These are phyloP conservation scores for Odontothrips loti DNA, from an alignment of 2,888 invertebrate species.

Conservation along the genomic window DNA sequence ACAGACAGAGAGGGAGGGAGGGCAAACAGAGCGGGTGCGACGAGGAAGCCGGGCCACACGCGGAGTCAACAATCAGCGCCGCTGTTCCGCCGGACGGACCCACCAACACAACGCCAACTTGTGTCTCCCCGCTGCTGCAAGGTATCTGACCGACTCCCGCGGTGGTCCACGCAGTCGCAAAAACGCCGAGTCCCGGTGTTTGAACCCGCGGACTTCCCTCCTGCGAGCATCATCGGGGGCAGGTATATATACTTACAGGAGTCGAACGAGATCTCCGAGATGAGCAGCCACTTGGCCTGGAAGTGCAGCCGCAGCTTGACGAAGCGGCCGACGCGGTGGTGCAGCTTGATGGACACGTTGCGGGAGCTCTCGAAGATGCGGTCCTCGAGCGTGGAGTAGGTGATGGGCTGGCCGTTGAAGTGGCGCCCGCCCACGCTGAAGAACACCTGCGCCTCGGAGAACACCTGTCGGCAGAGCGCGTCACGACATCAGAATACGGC, in stretches of 20 bases:
- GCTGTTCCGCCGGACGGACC: background rate
- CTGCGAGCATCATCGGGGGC: conserved; percentile 1
- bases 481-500: background rate
- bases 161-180: too few relatives aligned
- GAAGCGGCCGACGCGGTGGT: conserved; percentile 74
- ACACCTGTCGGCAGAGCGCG: conserved; percentile 56
- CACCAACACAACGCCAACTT: background rate
- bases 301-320: conserved; percentile 74
- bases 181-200: background rate
- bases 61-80: too few relatives aligned
- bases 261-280: conserved; percentile 84
- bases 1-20: background rate
- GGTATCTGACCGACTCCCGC: too few relatives aligned
- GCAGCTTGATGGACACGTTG: conserved; percentile 75
- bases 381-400: conserved; percentile 67
- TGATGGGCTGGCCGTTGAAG: conserved; percentile 72
- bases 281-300: conserved; percentile 79
- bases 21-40: background rate
- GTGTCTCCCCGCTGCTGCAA: too few relatives aligned
- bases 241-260: conserved; percentile 61
- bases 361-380: conserved; percentile 73
- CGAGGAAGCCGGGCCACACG: background rate
- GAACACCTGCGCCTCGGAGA: conserved; percentile 71
- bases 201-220: background rate
- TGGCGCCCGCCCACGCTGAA: conserved; percentile 78